Percentiles rank a stretch among this genome's conserved stretches.
Evolutionary conservation across 2,888 invertebrate species (phyloP).

Genomic region (Drosophila rubida): DNA sequence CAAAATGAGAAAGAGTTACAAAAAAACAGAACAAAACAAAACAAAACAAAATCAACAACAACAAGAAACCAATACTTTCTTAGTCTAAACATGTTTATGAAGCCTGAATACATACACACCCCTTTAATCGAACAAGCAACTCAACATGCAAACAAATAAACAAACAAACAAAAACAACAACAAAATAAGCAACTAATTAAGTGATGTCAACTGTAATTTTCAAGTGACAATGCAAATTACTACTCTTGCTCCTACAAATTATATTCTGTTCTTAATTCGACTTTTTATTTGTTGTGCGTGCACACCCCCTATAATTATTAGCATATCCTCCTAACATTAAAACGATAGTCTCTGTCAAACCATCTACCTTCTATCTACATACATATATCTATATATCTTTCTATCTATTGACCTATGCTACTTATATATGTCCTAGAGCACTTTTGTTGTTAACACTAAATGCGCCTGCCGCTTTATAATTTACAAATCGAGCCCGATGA

Average conservation of each 20-base stretch:
- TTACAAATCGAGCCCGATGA: slow-evolving; percentile 14
- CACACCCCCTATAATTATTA: slow-evolving; percentile 42
- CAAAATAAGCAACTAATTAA: slow-evolving; percentile 62
- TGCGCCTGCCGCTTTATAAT: slow-evolving; percentile 66
- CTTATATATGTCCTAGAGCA: slow-evolving; percentile 61
- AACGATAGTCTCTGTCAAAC: slow-evolving; percentile 28
- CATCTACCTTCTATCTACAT: slow-evolving; percentile 21
- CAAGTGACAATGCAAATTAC: slow-evolving; percentile 70
- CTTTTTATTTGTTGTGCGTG: slow-evolving; percentile 54
- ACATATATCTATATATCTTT: background rate
- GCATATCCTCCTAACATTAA: slow-evolving; percentile 35
- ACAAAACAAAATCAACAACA: too few relatives aligned
- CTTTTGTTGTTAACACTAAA: slow-evolving; percentile 72
- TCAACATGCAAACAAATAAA: slow-evolving; percentile 31
- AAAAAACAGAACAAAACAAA: slow-evolving; percentile 1
- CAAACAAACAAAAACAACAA: slow-evolving; percentile 26
- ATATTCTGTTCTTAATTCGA: slow-evolving; percentile 30
- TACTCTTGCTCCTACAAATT: slow-evolving; percentile 43
- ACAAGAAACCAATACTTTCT: slow-evolving; percentile 43
- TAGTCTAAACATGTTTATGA: slow-evolving; percentile 62
- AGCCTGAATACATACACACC: slow-evolving; percentile 46
- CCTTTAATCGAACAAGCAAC: slow-evolving; percentile 24
- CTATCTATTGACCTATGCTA: slow-evolving; percentile 51
- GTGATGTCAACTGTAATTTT: slow-evolving; percentile 68
- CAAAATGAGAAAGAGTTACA: slow-evolving; percentile 14